A percentile compares a stretch with the other conserved stretches of the same genome.
These are phyloP conservation scores for Paraescarpia echinospica DNA, from an alignment of 1,140 invertebrate genomes.

Conservation along the genomic window DNA sequence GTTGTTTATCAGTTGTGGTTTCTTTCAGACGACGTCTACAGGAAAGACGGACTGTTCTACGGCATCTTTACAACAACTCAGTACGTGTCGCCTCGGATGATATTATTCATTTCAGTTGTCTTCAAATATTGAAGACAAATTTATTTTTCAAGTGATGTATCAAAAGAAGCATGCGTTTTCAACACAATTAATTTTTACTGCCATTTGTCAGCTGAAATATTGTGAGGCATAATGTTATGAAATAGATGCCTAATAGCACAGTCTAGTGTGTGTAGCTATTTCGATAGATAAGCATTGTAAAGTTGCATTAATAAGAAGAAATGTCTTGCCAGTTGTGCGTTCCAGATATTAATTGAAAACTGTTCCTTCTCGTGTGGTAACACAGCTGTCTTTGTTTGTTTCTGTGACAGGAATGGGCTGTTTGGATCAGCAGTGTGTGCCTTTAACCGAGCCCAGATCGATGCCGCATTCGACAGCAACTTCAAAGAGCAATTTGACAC, in stretches of 20 bases:
- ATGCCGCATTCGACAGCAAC: conserved; percentile 84
- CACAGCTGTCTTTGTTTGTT: background rate
- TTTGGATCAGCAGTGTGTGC: conserved; percentile 90
- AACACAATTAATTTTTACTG: background rate
- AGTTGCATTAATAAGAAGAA: background rate
- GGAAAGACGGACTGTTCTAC: background rate
- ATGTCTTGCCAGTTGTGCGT: background rate
- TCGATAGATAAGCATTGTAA: background rate
- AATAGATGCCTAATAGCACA: background rate
- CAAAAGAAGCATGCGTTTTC: background rate
- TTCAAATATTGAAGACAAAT: background rate
- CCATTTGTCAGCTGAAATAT: background rate
- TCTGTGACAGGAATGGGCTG: conserved; percentile 61
- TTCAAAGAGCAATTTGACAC: conserved; percentile 88
- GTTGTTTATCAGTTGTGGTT: background rate
- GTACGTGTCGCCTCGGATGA: background rate
- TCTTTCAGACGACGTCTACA: background rate
- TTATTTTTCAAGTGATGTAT: background rate
- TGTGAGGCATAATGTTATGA: background rate
- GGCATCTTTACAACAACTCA: background rate
- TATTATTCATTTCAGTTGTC: background rate
- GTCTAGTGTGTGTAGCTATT: background rate
- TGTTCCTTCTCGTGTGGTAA: background rate
- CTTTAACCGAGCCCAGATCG: conserved; percentile 82
- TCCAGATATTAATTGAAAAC: background rate